phyloP scores from a whole-genome alignment of 1,140 invertebrate genomes.

The Phocides pigmalion region DNA sequence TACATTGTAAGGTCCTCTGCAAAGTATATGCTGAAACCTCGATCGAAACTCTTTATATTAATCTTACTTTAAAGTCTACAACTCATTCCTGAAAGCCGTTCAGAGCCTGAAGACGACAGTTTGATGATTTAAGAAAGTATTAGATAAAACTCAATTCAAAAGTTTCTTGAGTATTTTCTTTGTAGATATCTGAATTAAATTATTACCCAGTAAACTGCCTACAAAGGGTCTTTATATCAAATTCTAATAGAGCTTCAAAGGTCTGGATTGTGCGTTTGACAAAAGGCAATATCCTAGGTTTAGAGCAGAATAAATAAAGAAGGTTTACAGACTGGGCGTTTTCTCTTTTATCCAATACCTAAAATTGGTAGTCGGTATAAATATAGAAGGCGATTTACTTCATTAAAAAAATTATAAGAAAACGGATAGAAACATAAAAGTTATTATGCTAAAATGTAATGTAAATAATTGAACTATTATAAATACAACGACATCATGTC shows the following conservation, averaged over 20 bases:
- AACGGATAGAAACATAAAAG: no score
- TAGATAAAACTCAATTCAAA: constrained; percentile 27
- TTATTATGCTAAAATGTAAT: no score
- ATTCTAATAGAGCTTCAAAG: background rate
- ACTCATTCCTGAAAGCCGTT: background rate
- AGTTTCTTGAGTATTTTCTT: constrained; percentile 20
- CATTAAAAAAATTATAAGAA: no score
- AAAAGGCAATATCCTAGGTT: constrained; percentile 3
- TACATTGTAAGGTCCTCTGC: background rate
- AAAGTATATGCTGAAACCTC: background rate
- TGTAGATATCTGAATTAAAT: constrained; percentile 18
- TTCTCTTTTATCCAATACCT: no score
- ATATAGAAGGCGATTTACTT: no score
- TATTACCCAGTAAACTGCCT: constrained; percentile 2
- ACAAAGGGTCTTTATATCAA: constrained; percentile 8
- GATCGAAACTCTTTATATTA: background rate
- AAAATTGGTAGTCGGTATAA: no score
- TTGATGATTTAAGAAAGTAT: constrained; percentile 28
- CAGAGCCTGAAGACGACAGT: constrained; percentile 5
- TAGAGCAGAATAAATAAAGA: background rate
- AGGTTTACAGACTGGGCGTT: no score
- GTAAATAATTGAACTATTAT: no score
- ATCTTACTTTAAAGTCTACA: constrained; percentile 8
- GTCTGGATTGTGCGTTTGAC: constrained; percentile 3
- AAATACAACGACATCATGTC: no score